phyloP scores from a whole-genome alignment of 1,140 invertebrate species.

The Cotesia vestalis region DNA sequence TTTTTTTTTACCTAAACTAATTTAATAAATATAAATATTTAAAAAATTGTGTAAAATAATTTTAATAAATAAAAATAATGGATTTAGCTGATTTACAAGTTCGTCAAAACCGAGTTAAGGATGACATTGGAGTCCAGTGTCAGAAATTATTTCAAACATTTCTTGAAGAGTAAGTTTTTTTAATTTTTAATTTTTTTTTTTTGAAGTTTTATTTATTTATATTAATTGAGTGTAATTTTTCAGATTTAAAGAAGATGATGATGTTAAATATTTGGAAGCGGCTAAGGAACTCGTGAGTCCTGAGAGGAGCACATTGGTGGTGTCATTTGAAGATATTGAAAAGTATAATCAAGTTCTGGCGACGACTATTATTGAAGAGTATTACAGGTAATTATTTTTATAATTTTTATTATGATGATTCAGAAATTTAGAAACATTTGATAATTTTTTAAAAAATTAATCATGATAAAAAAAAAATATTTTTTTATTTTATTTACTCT shows the following conservation, averaged over 20 bases:
- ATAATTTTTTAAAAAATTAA: neutral
- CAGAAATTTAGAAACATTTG: constrained; percentile 10
- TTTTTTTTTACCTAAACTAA: too few species aligned
- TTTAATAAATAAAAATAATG: constrained; percentile 28
- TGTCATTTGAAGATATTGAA: constrained; percentile 96
- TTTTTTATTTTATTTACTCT: too few species aligned
- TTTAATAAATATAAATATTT: too few species aligned
- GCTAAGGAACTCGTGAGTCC: constrained; percentile 85
- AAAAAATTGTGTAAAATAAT: neutral
- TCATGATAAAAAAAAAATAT: too few species aligned
- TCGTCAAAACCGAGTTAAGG: constrained; percentile 68
- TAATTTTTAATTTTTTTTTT: too few species aligned
- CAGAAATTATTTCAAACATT: constrained; percentile 97
- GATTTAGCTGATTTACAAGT: constrained; percentile 43
- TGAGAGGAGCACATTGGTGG: constrained; percentile 92
- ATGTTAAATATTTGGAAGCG: constrained; percentile 86
- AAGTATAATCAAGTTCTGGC: constrained; percentile 92
- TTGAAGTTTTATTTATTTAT: neutral
- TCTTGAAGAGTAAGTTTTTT: constrained; percentile 85
- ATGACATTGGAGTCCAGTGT: constrained; percentile 90
- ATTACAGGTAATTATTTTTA: constrained; percentile 76
- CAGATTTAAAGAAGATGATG: constrained; percentile 85
- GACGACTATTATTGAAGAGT: constrained; percentile 95
- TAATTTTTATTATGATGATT: neutral
- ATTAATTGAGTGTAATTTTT: constrained; percentile 4